These are phyloP conservation scores for Drosophila repletoides DNA, from an alignment of 1,140 invertebrate genomes.

Conservation along the genomic window DNA sequence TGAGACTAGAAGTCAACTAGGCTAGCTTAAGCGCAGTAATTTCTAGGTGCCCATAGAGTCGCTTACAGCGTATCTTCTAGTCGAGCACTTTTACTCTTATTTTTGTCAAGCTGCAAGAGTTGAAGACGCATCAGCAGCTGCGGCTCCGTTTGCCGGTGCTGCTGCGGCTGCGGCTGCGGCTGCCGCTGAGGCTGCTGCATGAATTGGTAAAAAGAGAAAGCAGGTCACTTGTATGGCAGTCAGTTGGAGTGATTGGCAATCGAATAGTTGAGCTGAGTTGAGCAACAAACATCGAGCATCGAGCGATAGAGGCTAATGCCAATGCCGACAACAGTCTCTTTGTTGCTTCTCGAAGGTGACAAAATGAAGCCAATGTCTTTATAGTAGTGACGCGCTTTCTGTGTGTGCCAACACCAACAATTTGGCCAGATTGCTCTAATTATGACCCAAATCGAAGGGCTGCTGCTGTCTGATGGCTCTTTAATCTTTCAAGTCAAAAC, in stretches of 20 bases:
- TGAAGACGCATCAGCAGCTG: background rate
- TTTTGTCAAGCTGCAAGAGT: conserved; percentile 39
- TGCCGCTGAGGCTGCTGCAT: conserved; percentile 51
- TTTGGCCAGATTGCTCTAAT: conserved; percentile 63
- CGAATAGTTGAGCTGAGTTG: conserved; percentile 78
- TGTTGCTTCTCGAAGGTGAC: conserved; percentile 72
- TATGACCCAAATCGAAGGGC: conserved; percentile 46
- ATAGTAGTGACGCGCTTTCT: conserved; percentile 32
- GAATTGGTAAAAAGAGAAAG: conserved; percentile 78
- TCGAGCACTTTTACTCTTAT: background rate
- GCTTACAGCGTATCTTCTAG: too few species aligned
- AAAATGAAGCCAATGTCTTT: conserved; percentile 49
- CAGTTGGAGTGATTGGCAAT: conserved; percentile 72
- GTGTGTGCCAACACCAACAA: conserved; percentile 27
- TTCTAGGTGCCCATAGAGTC: too few species aligned
- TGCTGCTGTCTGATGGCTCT: background rate
- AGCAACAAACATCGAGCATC: conserved; percentile 60
- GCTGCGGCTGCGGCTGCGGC: background rate
- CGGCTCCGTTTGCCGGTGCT: background rate
- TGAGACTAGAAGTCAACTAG: too few species aligned
- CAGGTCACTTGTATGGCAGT: conserved; percentile 78
- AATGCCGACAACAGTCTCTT: conserved; percentile 34
- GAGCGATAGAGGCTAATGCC: conserved; percentile 68
- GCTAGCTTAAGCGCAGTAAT: too few species aligned
- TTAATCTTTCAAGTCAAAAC: conserved; percentile 18